Percentiles rank a stretch among this genome's conserved stretches.
Evolutionary conservation across 2,888 invertebrate species (phyloP).

Genomic region (Tortricodes alternella): DNA sequence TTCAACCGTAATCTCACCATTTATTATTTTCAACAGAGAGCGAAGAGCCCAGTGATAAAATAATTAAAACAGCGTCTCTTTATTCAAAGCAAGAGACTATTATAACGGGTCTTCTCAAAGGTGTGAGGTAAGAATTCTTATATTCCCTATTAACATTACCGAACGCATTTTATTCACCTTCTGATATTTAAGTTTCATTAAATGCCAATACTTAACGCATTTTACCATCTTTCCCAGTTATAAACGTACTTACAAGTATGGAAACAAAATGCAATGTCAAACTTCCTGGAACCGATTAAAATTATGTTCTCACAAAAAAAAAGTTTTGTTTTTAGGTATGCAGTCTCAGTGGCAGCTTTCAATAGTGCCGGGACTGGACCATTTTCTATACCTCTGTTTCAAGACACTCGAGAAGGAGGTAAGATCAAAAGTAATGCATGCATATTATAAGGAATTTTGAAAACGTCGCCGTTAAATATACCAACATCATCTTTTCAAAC

Average conservation of each 20-base stretch:
- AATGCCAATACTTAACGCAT: too few species aligned
- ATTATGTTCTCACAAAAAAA: not conserved
- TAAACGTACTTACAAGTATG: too few species aligned
- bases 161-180: not conserved
- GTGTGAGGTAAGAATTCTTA: constrained; percentile 63
- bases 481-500: too few species aligned
- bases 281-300: not conserved
- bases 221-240: too few species aligned
- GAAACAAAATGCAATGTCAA: not conserved
- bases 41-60: constrained; percentile 69
- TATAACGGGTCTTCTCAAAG: constrained; percentile 81
- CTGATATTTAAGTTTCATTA: too few species aligned
- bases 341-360: constrained; percentile 91
- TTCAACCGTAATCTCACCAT: not conserved
- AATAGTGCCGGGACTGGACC: constrained; percentile 93
- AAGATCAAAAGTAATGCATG: constrained; percentile 39
- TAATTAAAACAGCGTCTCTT: constrained; percentile 67
- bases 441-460: not conserved
- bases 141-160: not conserved
- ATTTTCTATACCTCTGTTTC: constrained; percentile 88
- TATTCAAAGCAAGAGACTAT: constrained; percentile 74
- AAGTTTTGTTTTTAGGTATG: constrained; percentile 89
- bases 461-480: not conserved
- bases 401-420: constrained; percentile 94
- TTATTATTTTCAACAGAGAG: constrained; percentile 50